Base-by-base conservation (phyloP, 1,140 invertebrate genomes). In the Pseudomyrmex concolor region DNA sequence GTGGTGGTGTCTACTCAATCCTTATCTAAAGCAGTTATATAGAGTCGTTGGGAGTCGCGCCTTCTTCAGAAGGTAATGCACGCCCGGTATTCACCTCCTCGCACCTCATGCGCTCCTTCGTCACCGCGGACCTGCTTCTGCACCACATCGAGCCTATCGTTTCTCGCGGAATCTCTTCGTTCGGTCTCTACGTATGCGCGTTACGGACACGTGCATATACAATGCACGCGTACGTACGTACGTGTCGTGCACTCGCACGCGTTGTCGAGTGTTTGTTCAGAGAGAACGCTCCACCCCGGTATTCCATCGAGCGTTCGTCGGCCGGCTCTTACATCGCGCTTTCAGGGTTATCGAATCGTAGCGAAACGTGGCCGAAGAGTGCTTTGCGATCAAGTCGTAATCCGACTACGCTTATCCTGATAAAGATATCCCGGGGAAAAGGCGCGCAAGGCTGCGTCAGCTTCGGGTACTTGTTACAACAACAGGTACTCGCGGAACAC, bases 1-100 rank as follows among this genome's bases (percentile, higher is more conserved):
- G 77, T 84, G 80, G 70, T 80, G 86, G 89, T 89, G 88, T 87
- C 87, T 89, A 89, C 91, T 92, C 89, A 91, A 89, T 89, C 89
- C 89, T 92, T 92, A 92, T 92, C 89, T 88, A 85, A 91, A 88
- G 87, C 89, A 89, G 84, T 91, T 91, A 91, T 89, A 91, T 88
- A 87, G 86, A 89, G 88, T 90, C 89, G 90, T 91, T 89, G 85
- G 84, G 59, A 89, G 84, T 88, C 77, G 87, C 86, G 90, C 89
- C 91, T 91, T 89, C 90, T 92, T 91, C 90, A 90, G 90, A 90
- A 91, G 90, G 88, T 90, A 86, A 91, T 91, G 89, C 87, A 90
- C 86, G 76, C 84, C 59, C 83, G 62, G 55, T 83, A 22, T 72
- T 71, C 66, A 63, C 76, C 81, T 63, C 54, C 68, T 80, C 59